phyloP scores from a whole-genome alignment of 2,888 invertebrate species.

The Nezara viridula region DNA sequence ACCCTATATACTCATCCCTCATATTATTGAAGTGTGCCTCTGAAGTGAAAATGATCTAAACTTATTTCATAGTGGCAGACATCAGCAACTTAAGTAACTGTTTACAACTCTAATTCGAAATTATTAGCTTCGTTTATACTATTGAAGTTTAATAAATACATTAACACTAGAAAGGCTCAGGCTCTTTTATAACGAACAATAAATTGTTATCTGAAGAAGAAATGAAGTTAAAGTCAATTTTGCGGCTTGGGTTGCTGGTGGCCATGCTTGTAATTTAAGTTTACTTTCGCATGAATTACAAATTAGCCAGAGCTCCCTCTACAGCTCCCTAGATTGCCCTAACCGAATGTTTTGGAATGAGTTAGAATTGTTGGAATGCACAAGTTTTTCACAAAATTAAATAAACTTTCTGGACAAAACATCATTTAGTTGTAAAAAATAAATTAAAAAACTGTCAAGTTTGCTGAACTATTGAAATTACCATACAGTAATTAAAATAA shows the following conservation, averaged over 20 bases:
- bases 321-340: neutral
- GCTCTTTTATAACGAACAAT: neutral
- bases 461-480: no score
- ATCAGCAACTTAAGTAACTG: no score
- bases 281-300: conserved; percentile 22
- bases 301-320: neutral
- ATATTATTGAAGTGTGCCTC: no score
- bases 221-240: neutral
- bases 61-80: no score
- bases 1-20: no score
- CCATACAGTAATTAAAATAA: no score
- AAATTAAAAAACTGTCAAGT: no score
- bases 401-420: neutral
- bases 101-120: no score
- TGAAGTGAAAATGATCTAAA: no score
- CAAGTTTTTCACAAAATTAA: neutral
- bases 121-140: no score
- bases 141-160: no score
- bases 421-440: no score
- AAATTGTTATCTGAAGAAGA: neutral
- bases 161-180: neutral
- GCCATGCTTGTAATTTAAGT: neutral
- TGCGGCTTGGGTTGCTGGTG: neutral
- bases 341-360: neutral
- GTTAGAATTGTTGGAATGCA: neutral